Evolutionary conservation across 1,140 invertebrate genomes (phyloP).

Genomic region (Dreissena rostriformis): DNA sequence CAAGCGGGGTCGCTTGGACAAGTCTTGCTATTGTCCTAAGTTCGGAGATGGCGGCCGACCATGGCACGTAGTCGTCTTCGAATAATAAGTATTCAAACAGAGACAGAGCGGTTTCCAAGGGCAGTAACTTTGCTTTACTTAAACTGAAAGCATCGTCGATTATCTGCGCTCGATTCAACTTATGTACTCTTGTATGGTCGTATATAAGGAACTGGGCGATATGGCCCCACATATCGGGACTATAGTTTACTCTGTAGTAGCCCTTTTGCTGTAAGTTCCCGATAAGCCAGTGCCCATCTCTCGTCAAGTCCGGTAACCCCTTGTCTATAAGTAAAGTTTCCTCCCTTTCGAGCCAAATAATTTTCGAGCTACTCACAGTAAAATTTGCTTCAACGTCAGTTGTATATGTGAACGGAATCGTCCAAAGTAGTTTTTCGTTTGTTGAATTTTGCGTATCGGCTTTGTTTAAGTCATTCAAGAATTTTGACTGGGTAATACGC

Average conservation of each 20-base stretch:
- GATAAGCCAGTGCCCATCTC: constrained; percentile 87
- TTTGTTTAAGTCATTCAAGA: constrained; percentile 27
- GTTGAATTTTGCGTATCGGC: constrained; percentile 16
- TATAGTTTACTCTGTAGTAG: constrained; percentile 93
- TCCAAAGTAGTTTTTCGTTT: constrained; percentile 84
- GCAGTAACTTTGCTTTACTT: constrained; percentile 29
- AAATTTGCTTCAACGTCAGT: constrained; percentile 27
- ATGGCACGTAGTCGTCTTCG: constrained; percentile 40
- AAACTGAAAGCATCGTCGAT: constrained; percentile 88
- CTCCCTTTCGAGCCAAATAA: constrained; percentile 53
- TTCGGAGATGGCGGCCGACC: constrained; percentile 7
- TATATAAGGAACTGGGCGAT: constrained; percentile 87
- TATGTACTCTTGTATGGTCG: constrained; percentile 87
- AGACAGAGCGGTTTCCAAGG: constrained; percentile 10
- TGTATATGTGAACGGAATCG: constrained; percentile 87
- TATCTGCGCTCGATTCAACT: constrained; percentile 92
- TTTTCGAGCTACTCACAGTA: constrained; percentile 28
- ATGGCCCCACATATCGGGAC: constrained; percentile 88
- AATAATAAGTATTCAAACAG: constrained; percentile 23
- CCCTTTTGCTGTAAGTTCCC: constrained; percentile 92
- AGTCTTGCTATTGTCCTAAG: background rate
- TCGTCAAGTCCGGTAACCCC: background rate
- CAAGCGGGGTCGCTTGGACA: background rate
- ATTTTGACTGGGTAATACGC: constrained; percentile 47
- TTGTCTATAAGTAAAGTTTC: background rate